phyloP scores from a whole-genome alignment of 2,113 vertebrate species.

The Pelodiscus sinensis region DNA sequence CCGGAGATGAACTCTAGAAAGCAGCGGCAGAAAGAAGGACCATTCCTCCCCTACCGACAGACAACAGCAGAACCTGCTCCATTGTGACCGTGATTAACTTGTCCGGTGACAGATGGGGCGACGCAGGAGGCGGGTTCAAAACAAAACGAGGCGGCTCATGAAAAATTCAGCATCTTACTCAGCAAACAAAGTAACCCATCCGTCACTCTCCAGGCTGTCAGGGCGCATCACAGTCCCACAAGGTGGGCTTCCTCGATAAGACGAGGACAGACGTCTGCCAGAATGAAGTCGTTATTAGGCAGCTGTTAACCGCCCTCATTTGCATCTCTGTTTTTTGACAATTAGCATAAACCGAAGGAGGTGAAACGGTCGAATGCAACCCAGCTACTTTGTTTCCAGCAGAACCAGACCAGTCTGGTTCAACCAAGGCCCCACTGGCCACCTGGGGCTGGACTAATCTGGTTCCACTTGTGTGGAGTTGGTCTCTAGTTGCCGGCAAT shows the following conservation, averaged over 20 bases:
- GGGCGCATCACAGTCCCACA: background rate
- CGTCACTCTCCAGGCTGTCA: slow-evolving; percentile 40
- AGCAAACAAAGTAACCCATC: slow-evolving; percentile 23
- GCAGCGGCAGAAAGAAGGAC: background rate
- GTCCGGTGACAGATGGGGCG: slow-evolving; percentile 31
- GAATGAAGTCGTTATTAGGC: slow-evolving; percentile 6
- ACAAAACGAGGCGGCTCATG: background rate
- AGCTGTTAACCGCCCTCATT: slow-evolving; percentile 40
- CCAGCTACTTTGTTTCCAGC: background rate
- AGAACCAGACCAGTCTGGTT: background rate
- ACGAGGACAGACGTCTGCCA: background rate
- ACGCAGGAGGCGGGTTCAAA: slow-evolving; percentile 28
- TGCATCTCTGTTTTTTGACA: slow-evolving; percentile 49
- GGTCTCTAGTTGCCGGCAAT: background rate
- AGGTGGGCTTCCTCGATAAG: slow-evolving; percentile 14
- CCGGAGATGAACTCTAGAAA: background rate
- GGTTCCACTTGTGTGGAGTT: background rate
- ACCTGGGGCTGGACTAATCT: background rate
- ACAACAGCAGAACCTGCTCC: background rate
- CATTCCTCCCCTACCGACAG: background rate
- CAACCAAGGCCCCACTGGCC: background rate
- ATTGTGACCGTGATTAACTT: slow-evolving; percentile 49
- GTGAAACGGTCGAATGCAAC: background rate
- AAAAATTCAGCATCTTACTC: slow-evolving; percentile 24
- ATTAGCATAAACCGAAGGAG: slow-evolving; percentile 26